Conservation (phyloP, 2,113 vertebrate species). For the Hemibagrus wyckioides region DNA sequence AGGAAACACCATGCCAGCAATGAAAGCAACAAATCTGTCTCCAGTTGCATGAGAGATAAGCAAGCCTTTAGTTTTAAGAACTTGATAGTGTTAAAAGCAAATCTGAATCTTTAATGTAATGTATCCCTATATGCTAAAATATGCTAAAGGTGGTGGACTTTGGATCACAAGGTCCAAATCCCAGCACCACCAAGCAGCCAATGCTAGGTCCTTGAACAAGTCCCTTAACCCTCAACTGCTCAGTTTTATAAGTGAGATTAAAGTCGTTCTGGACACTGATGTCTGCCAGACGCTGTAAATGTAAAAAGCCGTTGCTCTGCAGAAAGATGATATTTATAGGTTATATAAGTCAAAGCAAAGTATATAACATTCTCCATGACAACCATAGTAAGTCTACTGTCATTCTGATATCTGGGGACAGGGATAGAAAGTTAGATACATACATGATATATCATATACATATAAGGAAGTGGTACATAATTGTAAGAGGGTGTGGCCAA, state of each 20-base stretch:
- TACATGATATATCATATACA: not conserved
- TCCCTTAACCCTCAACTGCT: too few species aligned
- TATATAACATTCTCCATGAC: not conserved
- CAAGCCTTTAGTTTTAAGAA: not conserved
- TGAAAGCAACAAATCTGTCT: constrained; percentile 61
- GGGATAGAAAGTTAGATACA: not conserved
- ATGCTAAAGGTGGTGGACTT: not conserved
- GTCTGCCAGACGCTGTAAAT: too few species aligned
- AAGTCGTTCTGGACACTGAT: too few species aligned
- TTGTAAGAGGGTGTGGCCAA: not conserved
- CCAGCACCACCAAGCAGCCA: too few species aligned
- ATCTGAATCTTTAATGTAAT: not conserved
- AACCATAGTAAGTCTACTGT: not conserved
- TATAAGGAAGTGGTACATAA: not conserved
- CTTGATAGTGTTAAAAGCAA: not conserved
- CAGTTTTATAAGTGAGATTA: too few species aligned
- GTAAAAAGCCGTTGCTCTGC: not conserved
- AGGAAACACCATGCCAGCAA: constrained; percentile 57
- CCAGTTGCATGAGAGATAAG: constrained; percentile 58
- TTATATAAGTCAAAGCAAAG: not conserved
- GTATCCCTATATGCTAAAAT: not conserved
- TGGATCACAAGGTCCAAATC: too few species aligned
- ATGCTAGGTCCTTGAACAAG: too few species aligned
- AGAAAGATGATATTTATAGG: not conserved
- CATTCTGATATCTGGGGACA: not conserved